These are phyloP conservation scores for Pseudomyrmex concolor DNA, from an alignment of 1,140 invertebrate genomes.

Conservation along the genomic window DNA sequence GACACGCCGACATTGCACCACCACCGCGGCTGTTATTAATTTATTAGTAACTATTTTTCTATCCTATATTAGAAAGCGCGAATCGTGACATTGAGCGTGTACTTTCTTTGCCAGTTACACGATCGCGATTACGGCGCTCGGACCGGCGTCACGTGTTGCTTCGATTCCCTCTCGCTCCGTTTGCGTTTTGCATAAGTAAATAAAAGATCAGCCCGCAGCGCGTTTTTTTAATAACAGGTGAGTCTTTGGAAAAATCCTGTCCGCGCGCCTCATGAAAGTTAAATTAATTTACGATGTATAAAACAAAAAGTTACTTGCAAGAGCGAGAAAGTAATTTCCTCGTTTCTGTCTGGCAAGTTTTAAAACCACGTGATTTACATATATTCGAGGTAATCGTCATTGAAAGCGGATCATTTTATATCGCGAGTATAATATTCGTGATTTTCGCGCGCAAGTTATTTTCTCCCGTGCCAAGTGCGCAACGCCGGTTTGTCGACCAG, in stretches of 20 bases:
- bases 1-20: too few relatives aligned
- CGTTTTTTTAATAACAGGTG: too few relatives aligned
- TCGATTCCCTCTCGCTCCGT: slow-evolving; percentile 43
- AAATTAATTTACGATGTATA: too few relatives aligned
- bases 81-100: slow-evolving; percentile 65
- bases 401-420: background rate
- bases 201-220: too few relatives aligned
- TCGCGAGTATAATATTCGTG: background rate
- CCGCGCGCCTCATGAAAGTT: too few relatives aligned
- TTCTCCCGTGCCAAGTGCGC: slow-evolving; percentile 52
- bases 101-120: slow-evolving; percentile 41
- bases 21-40: too few relatives aligned
- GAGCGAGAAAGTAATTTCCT: too few relatives aligned
- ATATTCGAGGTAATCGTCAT: too few relatives aligned
- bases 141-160: slow-evolving; percentile 69
- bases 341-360: too few relatives aligned
- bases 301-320: too few relatives aligned
- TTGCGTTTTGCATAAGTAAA: slow-evolving; percentile 3
- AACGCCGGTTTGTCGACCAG: slow-evolving; percentile 19
- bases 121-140: slow-evolving; percentile 39
- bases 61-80: background rate
- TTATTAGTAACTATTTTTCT: background rate
- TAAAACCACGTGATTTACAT: too few relatives aligned
- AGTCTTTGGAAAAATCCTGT: too few relatives aligned
- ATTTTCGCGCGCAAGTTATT: slow-evolving; percentile 3